Conservation (phyloP, 2,113 vertebrate genomes). For the Macaca mulatta region DNA sequence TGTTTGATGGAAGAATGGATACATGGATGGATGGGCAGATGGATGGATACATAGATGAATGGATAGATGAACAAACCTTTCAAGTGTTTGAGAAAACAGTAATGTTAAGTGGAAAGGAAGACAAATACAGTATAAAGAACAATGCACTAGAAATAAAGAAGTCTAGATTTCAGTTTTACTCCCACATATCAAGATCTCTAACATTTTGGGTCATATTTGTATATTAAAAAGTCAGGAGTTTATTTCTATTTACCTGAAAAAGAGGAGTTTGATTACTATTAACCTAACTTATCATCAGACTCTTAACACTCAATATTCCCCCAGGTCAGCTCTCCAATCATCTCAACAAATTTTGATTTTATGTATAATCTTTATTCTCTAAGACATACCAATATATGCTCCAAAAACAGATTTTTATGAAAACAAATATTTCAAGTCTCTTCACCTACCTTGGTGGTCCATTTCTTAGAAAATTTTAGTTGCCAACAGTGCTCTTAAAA, state of each 20-base stretch:
- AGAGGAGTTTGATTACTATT: not conserved
- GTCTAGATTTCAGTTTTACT: not conserved
- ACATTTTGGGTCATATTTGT: not conserved
- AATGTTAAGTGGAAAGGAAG: not conserved
- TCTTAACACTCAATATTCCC: not conserved
- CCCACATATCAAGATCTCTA: not conserved
- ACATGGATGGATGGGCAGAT: no score
- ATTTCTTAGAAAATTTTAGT: not conserved
- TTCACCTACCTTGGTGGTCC: not conserved
- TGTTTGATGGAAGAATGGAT: not conserved
- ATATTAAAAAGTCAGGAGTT: not conserved
- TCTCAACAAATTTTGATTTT: not conserved
- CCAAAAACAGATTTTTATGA: not conserved
- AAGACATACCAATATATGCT: not conserved
- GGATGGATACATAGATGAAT: not conserved
- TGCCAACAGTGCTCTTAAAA: not conserved
- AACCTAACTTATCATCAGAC: not conserved
- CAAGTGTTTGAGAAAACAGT: not conserved
- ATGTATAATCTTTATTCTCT: not conserved
- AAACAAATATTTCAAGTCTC: not conserved
- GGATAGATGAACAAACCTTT: not conserved
- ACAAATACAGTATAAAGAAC: not conserved
- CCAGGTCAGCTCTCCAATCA: not conserved
- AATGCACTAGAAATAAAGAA: not conserved
- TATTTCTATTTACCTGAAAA: not conserved